phyloP scores from a whole-genome alignment of 2,797 vertebrate species.

The Chiloscyllium punctatum region DNA sequence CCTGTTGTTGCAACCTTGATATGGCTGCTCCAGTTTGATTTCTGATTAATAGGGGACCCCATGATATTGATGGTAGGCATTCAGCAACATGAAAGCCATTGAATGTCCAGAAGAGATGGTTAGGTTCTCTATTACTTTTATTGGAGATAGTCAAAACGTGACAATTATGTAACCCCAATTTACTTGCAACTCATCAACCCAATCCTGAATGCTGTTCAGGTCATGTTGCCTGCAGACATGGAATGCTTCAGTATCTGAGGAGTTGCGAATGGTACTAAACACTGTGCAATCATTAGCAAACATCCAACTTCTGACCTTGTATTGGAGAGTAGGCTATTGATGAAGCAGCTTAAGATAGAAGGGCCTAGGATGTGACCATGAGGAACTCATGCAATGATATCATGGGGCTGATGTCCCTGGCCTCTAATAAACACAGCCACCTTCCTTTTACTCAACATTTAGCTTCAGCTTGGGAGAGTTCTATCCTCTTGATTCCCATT shows the following conservation, averaged over 20 bases:
- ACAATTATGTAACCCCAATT: background rate
- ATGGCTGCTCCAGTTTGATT: background rate
- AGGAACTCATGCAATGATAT: too few relatives aligned
- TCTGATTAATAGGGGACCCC: background rate
- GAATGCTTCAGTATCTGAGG: background rate
- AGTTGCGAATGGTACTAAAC: background rate
- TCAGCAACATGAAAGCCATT: background rate
- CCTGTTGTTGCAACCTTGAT: background rate
- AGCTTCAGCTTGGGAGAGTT: too few relatives aligned
- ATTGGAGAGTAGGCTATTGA: background rate
- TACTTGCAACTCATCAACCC: background rate
- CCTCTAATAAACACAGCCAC: too few relatives aligned
- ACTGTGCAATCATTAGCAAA: background rate
- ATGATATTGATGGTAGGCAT: background rate
- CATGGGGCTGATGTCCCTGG: too few relatives aligned
- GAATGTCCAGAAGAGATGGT: background rate
- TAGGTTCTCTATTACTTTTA: background rate
- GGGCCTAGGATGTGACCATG: background rate
- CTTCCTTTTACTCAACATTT: too few relatives aligned
- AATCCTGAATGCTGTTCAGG: background rate
- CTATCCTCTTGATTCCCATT: too few relatives aligned
- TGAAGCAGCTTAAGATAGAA: background rate
- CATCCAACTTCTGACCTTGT: background rate
- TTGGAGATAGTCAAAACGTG: background rate
- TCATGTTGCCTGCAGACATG: background rate